Percentiles rank a stretch among this genome's conserved stretches.
Evolutionary conservation across 2,888 invertebrate genomes (phyloP).

Genomic region (Conchocele bisecta): DNA sequence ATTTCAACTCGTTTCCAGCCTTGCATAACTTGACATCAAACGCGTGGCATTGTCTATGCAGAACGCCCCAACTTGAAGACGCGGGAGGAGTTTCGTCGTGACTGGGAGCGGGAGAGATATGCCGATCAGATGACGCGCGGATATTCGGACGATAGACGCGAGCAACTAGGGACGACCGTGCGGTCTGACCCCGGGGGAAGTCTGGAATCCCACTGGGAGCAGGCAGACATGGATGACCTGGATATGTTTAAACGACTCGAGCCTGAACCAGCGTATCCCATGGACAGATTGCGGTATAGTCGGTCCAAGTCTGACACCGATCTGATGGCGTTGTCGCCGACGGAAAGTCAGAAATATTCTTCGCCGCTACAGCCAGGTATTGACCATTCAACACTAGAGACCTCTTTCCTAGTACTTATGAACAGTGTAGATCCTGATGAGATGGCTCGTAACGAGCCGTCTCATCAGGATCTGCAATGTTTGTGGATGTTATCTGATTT

Average conservation of each 20-base stretch:
- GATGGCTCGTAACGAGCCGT: too few relatives aligned
- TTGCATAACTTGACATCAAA: too few relatives aligned
- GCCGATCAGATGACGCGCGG: conserved; percentile 1
- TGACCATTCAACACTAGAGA: too few relatives aligned
- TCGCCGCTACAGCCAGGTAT: conserved; percentile 62
- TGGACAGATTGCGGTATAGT: conserved; percentile 46
- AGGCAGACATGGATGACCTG: conserved; percentile 28
- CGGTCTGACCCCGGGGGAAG: conserved; percentile 52
- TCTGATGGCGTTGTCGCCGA: conserved; percentile 52
- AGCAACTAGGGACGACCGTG: conserved; percentile 44
- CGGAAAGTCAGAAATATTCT: conserved; percentile 59
- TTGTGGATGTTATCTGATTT: too few relatives aligned
- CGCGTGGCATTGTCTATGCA: too few relatives aligned
- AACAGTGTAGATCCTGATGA: too few relatives aligned
- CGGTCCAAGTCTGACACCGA: conserved; percentile 65
- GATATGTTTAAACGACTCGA: conserved; percentile 40
- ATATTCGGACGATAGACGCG: not conserved
- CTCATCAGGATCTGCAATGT: too few relatives aligned
- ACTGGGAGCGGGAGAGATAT: conserved; percentile 47
- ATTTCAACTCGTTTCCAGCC: too few relatives aligned
- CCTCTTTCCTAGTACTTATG: too few relatives aligned
- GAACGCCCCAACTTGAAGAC: conserved; percentile 41
- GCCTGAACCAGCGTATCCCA: conserved; percentile 50
- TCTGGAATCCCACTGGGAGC: conserved; percentile 42
- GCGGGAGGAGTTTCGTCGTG: conserved; percentile 46